Base-by-base conservation (phyloP, 2,888 invertebrate species). In the Drosophila lacicola region DNA sequence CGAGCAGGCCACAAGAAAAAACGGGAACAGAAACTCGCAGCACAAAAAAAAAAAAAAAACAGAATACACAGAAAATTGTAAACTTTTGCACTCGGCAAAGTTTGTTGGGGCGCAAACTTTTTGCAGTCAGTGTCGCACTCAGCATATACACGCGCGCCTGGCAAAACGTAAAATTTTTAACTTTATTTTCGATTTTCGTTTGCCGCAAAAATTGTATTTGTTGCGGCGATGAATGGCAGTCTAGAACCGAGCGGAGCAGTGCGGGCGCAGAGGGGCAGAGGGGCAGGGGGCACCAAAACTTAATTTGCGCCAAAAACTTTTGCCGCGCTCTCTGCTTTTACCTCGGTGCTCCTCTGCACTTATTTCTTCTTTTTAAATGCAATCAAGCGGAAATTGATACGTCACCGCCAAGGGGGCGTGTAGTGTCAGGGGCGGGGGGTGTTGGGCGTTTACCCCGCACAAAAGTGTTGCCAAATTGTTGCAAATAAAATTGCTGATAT, bases 331-430 rank as follows among this genome's bases (percentile, higher is more conserved):
- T 60, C 49, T 34, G 56, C 60, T 45, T 14, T 36, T 33, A 14
- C 17, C 45, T n/a, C 54, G 44, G n/a, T 8, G 33, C 42, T 39
- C 14, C 42, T 39, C 14, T 37, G 29, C 41, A 41, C 25, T 39
- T 49, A 14, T 54, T 50, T 44, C 55, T 45, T 36, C 54, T 29
- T 56, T 80, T 82, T 80, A 70, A 82, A 85, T 88, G 88, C 88
- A 85, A 88, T 84, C 87, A 86, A 83, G 86, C 79, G 84, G 88
- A 86, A 86, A 88, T 86, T 84, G 83, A 84, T 84, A 84, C 83
- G 83, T 87, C 87, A 84, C 83, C 82, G 72, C 60, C 68, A 69
- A 13, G 39, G n/a, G 13, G 17, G 4, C 8, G 3, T 21, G 3
- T 21, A 5, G 19, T 9, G 21, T 19, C 9, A 2, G 13, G 33